A percentile compares a stretch with the other conserved stretches of the same genome.
Evolutionary conservation across 2,797 vertebrate genomes (phyloP).

Genomic region (Aselliscus stoliczkanus): DNA sequence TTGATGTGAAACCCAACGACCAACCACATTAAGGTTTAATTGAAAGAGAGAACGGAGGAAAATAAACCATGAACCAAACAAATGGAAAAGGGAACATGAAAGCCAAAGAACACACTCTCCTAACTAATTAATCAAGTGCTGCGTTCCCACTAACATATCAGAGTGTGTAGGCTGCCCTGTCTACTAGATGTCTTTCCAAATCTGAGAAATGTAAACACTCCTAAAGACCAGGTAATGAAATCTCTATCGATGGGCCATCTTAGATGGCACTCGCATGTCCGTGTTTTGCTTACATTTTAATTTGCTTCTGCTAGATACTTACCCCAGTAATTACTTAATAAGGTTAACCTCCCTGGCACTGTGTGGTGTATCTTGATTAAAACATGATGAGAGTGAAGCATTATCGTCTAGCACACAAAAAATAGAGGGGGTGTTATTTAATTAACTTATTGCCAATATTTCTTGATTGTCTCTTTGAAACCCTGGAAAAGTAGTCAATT

Average conservation of each 20-base stretch:
- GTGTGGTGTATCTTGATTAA: slow-evolving; percentile 81
- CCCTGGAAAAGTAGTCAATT: slow-evolving; percentile 64
- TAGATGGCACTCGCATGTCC: slow-evolving; percentile 69
- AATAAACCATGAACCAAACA: background rate
- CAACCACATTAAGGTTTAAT: slow-evolving; percentile 21
- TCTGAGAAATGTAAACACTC: slow-evolving; percentile 62
- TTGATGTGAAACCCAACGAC: background rate
- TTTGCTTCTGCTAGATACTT: slow-evolving; percentile 79
- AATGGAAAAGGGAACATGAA: slow-evolving; percentile 51
- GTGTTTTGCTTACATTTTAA: slow-evolving; percentile 78
- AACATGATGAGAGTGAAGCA: slow-evolving; percentile 65
- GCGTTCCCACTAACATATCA: slow-evolving; percentile 37
- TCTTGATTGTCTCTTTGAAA: slow-evolving; percentile 75
- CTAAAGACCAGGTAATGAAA: slow-evolving; percentile 71
- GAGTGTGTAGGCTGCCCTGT: slow-evolving; percentile 37
- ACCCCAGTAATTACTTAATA: slow-evolving; percentile 79
- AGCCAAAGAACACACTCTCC: slow-evolving; percentile 43
- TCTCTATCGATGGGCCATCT: slow-evolving; percentile 65
- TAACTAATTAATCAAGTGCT: slow-evolving; percentile 57
- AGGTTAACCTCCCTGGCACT: slow-evolving; percentile 81
- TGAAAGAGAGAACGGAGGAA: background rate
- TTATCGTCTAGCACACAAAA: slow-evolving; percentile 63
- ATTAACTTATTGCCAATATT: slow-evolving; percentile 78
- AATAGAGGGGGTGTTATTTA: slow-evolving; percentile 78
- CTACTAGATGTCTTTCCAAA: slow-evolving; percentile 53